phyloP scores from a whole-genome alignment of 2,113 vertebrate genomes.

The Tinamus guttatus region DNA sequence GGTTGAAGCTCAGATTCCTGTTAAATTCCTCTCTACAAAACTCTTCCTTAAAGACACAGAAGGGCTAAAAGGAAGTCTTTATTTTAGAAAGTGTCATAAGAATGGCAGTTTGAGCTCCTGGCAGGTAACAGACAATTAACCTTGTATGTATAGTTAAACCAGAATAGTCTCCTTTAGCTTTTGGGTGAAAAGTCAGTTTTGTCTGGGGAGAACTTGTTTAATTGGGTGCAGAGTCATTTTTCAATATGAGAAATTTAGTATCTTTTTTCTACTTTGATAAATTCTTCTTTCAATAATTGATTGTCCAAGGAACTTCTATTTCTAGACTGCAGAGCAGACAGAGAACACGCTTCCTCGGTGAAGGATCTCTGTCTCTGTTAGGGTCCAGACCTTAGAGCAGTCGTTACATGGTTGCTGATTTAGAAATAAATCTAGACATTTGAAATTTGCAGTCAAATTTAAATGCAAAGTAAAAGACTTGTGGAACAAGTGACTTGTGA shows the following conservation, averaged over 20 bases:
- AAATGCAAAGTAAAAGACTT: background rate
- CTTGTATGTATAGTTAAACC: background rate
- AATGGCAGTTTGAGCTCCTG: background rate
- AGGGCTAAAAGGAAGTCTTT: background rate
- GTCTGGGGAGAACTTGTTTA: background rate
- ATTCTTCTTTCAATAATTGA: background rate
- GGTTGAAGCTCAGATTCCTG: background rate
- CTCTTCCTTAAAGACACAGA: background rate
- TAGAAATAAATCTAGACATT: background rate
- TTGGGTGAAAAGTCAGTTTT: constrained; percentile 8
- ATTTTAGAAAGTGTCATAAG: background rate
- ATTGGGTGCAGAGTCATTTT: constrained; percentile 16
- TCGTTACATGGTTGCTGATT: background rate
- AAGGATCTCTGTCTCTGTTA: background rate
- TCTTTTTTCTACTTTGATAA: constrained; percentile 27
- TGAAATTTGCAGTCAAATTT: background rate
- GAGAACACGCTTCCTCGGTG: background rate
- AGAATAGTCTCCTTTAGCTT: background rate
- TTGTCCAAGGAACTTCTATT: constrained; percentile 22
- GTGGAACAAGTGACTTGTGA: background rate
- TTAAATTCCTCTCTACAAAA: background rate
- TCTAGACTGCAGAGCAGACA: background rate
- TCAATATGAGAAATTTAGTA: background rate
- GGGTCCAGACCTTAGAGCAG: background rate
- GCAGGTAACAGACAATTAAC: background rate